A percentile compares a stretch with the other conserved stretches of the same genome.
Evolutionary conservation across 1,140 invertebrate genomes (phyloP).

Genomic region (Pararge aegeria): DNA sequence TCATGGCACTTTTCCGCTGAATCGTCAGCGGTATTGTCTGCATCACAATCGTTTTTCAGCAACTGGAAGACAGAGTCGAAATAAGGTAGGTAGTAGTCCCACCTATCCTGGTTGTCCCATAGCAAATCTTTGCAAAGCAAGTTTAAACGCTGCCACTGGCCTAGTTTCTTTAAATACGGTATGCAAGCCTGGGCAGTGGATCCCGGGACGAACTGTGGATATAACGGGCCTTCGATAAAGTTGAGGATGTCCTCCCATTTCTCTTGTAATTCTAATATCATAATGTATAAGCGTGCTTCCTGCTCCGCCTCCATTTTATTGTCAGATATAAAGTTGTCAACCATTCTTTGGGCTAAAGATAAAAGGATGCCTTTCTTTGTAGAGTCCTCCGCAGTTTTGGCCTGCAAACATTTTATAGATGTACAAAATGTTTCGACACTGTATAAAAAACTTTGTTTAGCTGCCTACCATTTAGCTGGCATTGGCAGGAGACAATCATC

Average conservation of each 20-base stretch:
- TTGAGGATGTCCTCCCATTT: constrained; percentile 91
- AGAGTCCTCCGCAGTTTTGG: constrained; percentile 66
- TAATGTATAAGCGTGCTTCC: constrained; percentile 94
- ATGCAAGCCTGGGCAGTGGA: constrained; percentile 85
- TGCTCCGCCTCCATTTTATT: constrained; percentile 96
- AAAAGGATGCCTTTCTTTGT: constrained; percentile 85
- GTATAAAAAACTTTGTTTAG: too few species aligned
- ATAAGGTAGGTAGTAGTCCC: constrained; percentile 88
- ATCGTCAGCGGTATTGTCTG: constrained; percentile 62
- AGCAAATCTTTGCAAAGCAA: constrained; percentile 85
- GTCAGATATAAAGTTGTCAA: constrained; percentile 93
- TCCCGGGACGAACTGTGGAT: constrained; percentile 81
- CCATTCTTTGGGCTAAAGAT: constrained; percentile 92
- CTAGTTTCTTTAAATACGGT: constrained; percentile 86
- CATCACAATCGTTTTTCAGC: constrained; percentile 47
- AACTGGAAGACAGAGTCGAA: constrained; percentile 84
- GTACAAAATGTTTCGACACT: too few species aligned
- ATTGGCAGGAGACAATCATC: too few species aligned
- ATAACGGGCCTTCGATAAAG: constrained; percentile 88
- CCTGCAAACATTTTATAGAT: constrained; percentile 57
- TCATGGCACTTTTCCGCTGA: constrained; percentile 83
- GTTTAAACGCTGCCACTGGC: constrained; percentile 87
- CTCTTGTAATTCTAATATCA: constrained; percentile 92
- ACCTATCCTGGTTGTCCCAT: constrained; percentile 86
- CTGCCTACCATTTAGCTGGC: too few species aligned